Base-by-base conservation (phyloP, 1,140 invertebrate genomes). In the Bombus huntii region DNA sequence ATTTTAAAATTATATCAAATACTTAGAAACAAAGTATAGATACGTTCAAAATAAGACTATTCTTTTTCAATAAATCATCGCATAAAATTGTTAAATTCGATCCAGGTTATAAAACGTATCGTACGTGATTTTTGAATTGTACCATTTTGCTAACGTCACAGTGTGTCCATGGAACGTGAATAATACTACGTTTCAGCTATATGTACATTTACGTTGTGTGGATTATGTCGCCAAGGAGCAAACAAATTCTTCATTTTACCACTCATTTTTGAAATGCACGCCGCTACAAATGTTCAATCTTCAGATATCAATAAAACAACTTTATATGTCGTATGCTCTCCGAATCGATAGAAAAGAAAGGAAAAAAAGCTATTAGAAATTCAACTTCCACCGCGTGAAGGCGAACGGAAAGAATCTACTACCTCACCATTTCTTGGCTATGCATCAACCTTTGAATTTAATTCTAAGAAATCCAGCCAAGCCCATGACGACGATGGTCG, bases 391-490 rank as follows among this genome's bases (percentile, higher is more conserved):
- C 22, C 15, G 47, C 47, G 47, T 3, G 15, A 10, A 9, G 31
- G 8, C 37, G 78, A 66, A 34, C 47, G 34, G 12, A 59, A 82
- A 34, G 65, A 70, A 31, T 53, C 47, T 53, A 53, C 47, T 6
- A 53, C 25, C 28, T 70, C 37, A 18, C 1, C 47, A 9, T 9
- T 13, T 62, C 25, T 83, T 53, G 59, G 70, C 53, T 42, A 59
- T 53, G 13, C 80, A 22, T 76, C 39, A 76, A 74, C 25, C 25
- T 81, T 81, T 71, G 34, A 42, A 81, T 81, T 81, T 62, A 79
- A 31, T 85, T 74, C 71, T 37, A 39, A 85, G 84, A 81, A 75
- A 85, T 68, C 13, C 71, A 42, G 79, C 84, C 71, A 74, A 81
- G 71, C 44, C 71, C 59, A 12, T 62, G 37, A n/a, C 78, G 84